A percentile compares a stretch with the other conserved stretches of the same genome.
Conservation (phyloP, 1,140 invertebrate species). For the Melitaea cinxia region DNA sequence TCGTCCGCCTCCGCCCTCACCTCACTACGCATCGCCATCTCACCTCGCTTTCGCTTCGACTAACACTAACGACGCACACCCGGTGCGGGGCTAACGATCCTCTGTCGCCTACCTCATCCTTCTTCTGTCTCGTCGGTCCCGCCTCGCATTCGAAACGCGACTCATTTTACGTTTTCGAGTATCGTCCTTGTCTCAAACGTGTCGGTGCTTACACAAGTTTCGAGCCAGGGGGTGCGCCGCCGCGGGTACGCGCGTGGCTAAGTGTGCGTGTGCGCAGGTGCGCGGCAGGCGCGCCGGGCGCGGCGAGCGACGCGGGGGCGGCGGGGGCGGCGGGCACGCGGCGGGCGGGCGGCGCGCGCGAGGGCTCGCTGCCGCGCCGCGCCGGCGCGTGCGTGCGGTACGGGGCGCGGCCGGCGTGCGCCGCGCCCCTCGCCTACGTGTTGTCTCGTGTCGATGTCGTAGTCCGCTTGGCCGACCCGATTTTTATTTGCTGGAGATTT, state of each 20-base stretch:
- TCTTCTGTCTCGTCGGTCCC: background rate
- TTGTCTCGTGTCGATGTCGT: conserved; percentile 47
- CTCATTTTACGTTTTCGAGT: background rate
- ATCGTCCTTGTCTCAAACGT: background rate
- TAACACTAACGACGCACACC: conserved; percentile 9
- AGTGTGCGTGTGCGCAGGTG: no score
- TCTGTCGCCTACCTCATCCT: conserved; percentile 24
- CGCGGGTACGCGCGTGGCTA: no score
- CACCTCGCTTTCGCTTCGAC: conserved; percentile 2
- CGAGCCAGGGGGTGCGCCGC: background rate
- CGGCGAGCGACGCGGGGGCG: no score
- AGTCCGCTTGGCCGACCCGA: conserved; percentile 18
- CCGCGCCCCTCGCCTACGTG: conserved; percentile 29
- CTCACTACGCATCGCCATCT: background rate
- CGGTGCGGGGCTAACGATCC: conserved; percentile 29
- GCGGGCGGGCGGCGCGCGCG: conserved; percentile 51
- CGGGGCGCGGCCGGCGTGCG: conserved; percentile 2
- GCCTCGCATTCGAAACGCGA: background rate
- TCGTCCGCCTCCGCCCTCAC: conserved; percentile 17
- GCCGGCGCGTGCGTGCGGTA: conserved; percentile 36
- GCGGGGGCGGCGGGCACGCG: conserved; percentile 34
- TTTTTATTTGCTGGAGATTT: conserved; percentile 18
- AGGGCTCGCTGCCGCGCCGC: conserved; percentile 63
- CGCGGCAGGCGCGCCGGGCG: no score
- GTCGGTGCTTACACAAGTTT: background rate